Evolutionary conservation across 23 tunicate genomes (phyloP), one percentile per base, ranked within the genome.

Genomic region (Pegea sp.): DNA sequence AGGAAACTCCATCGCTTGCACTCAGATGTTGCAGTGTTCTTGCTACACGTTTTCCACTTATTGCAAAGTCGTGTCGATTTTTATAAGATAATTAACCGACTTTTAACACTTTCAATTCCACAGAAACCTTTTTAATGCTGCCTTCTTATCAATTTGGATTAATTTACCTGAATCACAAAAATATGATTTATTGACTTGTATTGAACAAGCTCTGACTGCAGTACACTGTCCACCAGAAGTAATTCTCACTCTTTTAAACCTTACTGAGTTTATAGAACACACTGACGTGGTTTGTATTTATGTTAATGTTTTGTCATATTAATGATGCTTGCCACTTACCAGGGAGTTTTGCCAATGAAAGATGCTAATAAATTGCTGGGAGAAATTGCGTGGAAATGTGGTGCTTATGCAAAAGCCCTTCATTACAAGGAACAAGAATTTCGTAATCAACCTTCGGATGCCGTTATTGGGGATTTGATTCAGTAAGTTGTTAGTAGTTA

Each of bases 341-440:
- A 77, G 92, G 92, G 92, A 19, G 69, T 80, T 22, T 55, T 80
- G 44, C 93, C 93, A 24, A 64, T 80, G 72, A 56, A 65, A 27
- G 75, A 80, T 33, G 74, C 66, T 48, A n/a, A n/a, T n/a, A n/a
- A n/a, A n/a, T n/a, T n/a, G n/a, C n/a, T n/a, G n/a, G 99, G 93
- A 5, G 86, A 91, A 58, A 78, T 86, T 5, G 99, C 99, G 2
- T 48, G 69, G 23, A 63, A 72, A 33, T 78, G 81, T 44, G 57
- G 76, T 29, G 99, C 99, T 5, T 91, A 62, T 73, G 99, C 99
- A 28, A 78, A 78, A 63, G 93, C 99, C 23, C 57, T 91, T 24
- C 93, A 91, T 59, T 91, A 91, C 60, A 73, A 81, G 34, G 98
- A 89, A 62, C 44, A 74, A 34, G 99, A 79, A 58, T 78, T 78